These are phyloP conservation scores for Atractosteus spatula DNA, from an alignment of 2,113 vertebrate species.

Conservation along the genomic window DNA sequence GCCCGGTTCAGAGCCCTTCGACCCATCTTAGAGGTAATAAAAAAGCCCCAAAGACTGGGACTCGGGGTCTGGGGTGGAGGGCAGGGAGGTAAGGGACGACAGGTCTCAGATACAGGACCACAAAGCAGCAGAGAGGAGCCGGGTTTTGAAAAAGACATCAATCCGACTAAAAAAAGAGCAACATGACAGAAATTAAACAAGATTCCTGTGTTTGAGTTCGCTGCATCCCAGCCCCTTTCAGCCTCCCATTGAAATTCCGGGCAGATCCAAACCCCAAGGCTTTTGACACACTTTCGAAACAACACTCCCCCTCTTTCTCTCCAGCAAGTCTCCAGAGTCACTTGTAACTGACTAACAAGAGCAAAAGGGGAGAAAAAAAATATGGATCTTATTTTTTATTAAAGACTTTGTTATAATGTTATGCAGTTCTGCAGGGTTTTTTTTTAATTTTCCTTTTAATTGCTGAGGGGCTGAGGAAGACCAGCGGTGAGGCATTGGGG, in stretches of 20 bases:
- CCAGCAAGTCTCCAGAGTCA: constrained; percentile 73
- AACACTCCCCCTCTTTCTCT: constrained; percentile 72
- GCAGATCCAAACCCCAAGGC: constrained; percentile 82
- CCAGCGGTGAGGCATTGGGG: constrained; percentile 5
- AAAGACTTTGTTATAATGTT: constrained; percentile 45
- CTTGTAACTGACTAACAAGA: constrained; percentile 69
- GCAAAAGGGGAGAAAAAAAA: constrained; percentile 21
- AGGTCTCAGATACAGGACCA: constrained; percentile 51
- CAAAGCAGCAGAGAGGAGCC: constrained; percentile 66
- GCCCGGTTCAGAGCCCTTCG: constrained; percentile 57
- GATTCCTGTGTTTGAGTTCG: constrained; percentile 77
- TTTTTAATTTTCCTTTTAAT: neutral
- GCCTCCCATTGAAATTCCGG: constrained; percentile 81
- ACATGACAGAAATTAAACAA: constrained; percentile 86
- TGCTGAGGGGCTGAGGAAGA: neutral
- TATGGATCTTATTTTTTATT: constrained; percentile 47
- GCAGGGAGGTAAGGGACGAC: constrained; percentile 45
- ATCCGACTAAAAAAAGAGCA: constrained; percentile 68
- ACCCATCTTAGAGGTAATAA: constrained; percentile 63
- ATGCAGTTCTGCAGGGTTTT: constrained; percentile 29
- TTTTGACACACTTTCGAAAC: constrained; percentile 90
- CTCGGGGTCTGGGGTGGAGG: constrained; percentile 28
- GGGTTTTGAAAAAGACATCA: constrained; percentile 78
- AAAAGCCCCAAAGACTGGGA: neutral
- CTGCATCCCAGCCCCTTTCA: constrained; percentile 77